A percentile compares a stretch with the other conserved stretches of the same genome.
Evolutionary conservation across 2,888 invertebrate genomes (phyloP).

Genomic region (Caenorhabditis panamensis): DNA sequence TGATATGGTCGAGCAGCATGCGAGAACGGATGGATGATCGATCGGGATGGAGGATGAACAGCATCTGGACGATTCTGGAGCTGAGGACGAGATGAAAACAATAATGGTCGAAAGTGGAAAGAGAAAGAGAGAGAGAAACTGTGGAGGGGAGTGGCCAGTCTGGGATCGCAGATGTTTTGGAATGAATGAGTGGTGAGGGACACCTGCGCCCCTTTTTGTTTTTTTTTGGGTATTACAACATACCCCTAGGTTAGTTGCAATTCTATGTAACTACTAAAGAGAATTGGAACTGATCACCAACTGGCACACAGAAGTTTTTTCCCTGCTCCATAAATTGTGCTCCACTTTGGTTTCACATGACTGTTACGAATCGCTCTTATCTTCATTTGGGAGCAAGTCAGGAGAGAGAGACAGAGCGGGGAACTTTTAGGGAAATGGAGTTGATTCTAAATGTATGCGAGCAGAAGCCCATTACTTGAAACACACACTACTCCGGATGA

Average conservation of each 20-base stretch:
- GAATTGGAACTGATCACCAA: not conserved
- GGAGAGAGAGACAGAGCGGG: not conserved
- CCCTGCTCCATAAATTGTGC: not conserved
- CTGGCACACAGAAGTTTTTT: constrained; percentile 21
- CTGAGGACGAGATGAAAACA: constrained; percentile 18
- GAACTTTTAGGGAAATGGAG: not conserved
- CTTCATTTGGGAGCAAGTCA: not conserved
- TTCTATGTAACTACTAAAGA: too few species aligned
- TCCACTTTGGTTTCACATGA: not conserved
- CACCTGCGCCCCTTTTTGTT: constrained; percentile 7
- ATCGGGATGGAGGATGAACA: constrained; percentile 13
- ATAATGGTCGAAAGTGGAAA: not conserved
- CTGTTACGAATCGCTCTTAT: not conserved
- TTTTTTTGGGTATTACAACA: not conserved
- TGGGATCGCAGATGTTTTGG: constrained; percentile 12
- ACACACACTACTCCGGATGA: not conserved
- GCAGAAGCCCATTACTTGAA: constrained; percentile 21
- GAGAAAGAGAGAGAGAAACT: constrained; percentile 1
- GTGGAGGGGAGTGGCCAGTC: not conserved
- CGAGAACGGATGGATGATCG: constrained; percentile 38
- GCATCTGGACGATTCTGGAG: constrained; percentile 40
- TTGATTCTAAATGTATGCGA: constrained; percentile 33
- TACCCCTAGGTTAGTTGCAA: not conserved
- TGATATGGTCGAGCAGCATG: constrained; percentile 33
- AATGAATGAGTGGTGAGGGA: constrained; percentile 1